A percentile compares a stretch with the other conserved stretches of the same genome.
Conservation (phyloP, 2,888 invertebrate genomes). For the Chydorus sphaericus region DNA sequence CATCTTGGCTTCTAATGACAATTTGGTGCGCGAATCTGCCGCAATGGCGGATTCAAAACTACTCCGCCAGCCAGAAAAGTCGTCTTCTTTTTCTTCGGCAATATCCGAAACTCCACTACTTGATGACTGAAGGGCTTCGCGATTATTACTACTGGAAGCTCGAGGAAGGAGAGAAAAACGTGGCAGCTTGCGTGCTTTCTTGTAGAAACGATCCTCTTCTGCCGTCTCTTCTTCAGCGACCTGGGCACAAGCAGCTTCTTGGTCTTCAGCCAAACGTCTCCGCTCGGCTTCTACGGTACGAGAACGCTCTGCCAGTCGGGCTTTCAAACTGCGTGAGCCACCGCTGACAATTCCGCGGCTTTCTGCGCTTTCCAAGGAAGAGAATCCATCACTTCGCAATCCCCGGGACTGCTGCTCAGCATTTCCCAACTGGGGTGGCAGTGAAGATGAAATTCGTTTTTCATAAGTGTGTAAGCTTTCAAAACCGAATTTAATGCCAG, state of each 20-base stretch:
- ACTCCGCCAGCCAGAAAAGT: conserved; percentile 79
- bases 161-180: conserved; percentile 12
- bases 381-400: conserved; percentile 5
- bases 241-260: not conserved
- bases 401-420: not conserved
- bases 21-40: conserved; percentile 66
- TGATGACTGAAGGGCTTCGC: conserved; percentile 24
- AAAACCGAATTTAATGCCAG: conserved; percentile 5
- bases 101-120: conserved; percentile 38
- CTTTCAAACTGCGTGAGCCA: conserved; percentile 24
- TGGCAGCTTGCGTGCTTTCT: conserved; percentile 12
- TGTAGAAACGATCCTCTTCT: conserved; percentile 12
- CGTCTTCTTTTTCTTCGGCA: conserved; percentile 48
- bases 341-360: conserved; percentile 5
- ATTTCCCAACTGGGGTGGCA: conserved; percentile 8
- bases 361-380: conserved; percentile 7
- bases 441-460: conserved; percentile 13
- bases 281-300: conserved; percentile 29
- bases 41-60: conserved; percentile 85
- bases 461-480: conserved; percentile 8
- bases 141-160: conserved; percentile 8
- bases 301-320: conserved; percentile 42
- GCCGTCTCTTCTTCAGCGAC: conserved; percentile 6
- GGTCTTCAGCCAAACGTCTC: conserved; percentile 10
- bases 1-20: conserved; percentile 34